Percentiles rank a stretch among this genome's conserved stretches.
phyloP scores from a whole-genome alignment of 2,797 vertebrate species.

The Lepus townsendii region DNA sequence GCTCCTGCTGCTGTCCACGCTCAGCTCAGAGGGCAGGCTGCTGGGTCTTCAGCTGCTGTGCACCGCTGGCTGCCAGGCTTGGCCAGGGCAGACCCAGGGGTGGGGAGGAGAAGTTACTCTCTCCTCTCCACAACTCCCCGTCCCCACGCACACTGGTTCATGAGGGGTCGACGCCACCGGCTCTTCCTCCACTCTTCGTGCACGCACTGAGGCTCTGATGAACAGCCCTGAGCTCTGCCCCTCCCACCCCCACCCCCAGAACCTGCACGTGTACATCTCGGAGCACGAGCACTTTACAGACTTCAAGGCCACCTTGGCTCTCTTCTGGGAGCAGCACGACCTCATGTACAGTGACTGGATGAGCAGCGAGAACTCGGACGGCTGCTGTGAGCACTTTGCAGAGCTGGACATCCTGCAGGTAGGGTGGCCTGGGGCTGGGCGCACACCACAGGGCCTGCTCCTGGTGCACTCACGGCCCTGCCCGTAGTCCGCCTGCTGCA shows the following conservation, averaged over 20 bases:
- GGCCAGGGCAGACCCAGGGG: too few relatives aligned
- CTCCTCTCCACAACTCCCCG: too few relatives aligned
- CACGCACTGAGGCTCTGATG: accelerated
- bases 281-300: conserved; percentile 97
- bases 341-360: conserved; percentile 97
- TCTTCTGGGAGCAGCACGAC: conserved; percentile 96
- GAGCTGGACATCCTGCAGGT: conserved; percentile 95
- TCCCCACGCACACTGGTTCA: too few relatives aligned
- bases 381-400: conserved; percentile 93
- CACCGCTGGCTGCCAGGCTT: too few relatives aligned
- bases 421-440: not conserved
- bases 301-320: conserved; percentile 94
- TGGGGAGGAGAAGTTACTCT: too few relatives aligned
- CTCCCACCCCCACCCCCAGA: conserved; percentile 87
- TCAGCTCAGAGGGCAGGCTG: too few relatives aligned
- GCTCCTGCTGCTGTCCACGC: too few relatives aligned
- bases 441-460: too few relatives aligned
- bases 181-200: not conserved
- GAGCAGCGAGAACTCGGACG: conserved; percentile 92
- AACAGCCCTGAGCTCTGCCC: not conserved
- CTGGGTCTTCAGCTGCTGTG: too few relatives aligned
- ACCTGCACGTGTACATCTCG: conserved; percentile 95
- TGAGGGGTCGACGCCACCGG: not conserved
- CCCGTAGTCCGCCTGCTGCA: too few relatives aligned
- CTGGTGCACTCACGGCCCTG: too few relatives aligned